Evolutionary conservation across 2,113 vertebrate species (phyloP).

Genomic region (Mus spicilegus): DNA sequence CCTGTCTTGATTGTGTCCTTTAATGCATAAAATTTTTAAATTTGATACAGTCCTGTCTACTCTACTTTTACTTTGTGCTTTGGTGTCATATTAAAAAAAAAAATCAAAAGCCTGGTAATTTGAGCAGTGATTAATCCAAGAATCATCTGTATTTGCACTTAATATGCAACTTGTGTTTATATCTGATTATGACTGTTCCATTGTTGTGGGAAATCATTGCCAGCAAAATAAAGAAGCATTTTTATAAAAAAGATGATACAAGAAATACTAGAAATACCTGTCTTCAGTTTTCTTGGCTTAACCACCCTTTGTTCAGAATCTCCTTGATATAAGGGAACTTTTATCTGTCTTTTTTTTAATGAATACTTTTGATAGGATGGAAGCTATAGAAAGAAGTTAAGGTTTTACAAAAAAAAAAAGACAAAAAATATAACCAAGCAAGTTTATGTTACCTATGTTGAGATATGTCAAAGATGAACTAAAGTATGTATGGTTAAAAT

Average conservation of each 20-base stretch:
- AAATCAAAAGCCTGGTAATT: constrained; percentile 28
- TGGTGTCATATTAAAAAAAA: background rate
- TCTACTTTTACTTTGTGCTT: background rate
- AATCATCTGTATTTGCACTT: constrained; percentile 31
- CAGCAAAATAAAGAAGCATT: background rate
- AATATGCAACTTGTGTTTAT: constrained; percentile 30
- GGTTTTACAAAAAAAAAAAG: background rate
- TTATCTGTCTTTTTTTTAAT: background rate
- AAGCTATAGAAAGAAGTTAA: background rate
- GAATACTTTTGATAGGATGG: background rate
- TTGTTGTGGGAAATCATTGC: constrained; percentile 39
- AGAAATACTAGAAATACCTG: background rate
- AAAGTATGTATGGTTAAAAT: constrained; percentile 10
- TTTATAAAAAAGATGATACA: background rate
- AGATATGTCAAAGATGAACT: background rate
- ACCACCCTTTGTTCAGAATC: background rate
- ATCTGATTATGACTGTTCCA: constrained; percentile 5
- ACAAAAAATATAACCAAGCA: background rate
- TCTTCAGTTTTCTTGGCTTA: background rate
- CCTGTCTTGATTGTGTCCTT: background rate
- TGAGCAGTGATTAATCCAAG: constrained; percentile 5
- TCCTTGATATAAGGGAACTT: background rate
- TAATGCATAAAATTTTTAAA: background rate
- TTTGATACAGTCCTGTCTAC: background rate
- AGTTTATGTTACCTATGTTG: background rate